phyloP scores from a whole-genome alignment of 2,113 vertebrate species.

The Smithornis capensis region DNA sequence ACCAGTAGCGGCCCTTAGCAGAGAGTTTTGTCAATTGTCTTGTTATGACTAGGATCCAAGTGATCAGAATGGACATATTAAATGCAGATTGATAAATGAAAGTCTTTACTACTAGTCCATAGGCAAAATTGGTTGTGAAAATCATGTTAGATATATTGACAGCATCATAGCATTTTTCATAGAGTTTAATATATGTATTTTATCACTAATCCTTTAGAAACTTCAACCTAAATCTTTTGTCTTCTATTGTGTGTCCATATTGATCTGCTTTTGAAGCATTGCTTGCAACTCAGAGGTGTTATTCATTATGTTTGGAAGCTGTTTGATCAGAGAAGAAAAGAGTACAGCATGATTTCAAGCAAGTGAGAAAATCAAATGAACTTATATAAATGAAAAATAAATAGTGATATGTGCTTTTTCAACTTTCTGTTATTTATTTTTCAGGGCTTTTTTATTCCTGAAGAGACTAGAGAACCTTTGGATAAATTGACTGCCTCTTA shows the following conservation, averaged over 20 bases:
- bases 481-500: background rate
- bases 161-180: background rate
- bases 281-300: background rate
- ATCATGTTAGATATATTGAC: background rate
- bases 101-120: background rate
- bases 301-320: constrained; percentile 1
- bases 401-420: background rate
- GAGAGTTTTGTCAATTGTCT: background rate
- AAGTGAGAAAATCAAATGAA: background rate
- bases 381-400: background rate
- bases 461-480: background rate
- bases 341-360: background rate
- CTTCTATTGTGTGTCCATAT: background rate
- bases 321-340: constrained; percentile 25
- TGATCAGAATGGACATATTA: background rate
- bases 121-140: background rate
- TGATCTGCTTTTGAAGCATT: background rate
- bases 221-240: background rate
- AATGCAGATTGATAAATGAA: constrained; percentile 20
- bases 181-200: background rate
- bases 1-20: background rate
- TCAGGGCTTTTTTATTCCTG: background rate
- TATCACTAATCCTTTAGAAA: background rate
- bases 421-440: background rate
- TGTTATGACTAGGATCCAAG: background rate